Percentiles rank a stretch among this genome's conserved stretches.
Evolutionary conservation across 2,797 vertebrate genomes (phyloP).

Genomic region (Hemibagrus guttatus): DNA sequence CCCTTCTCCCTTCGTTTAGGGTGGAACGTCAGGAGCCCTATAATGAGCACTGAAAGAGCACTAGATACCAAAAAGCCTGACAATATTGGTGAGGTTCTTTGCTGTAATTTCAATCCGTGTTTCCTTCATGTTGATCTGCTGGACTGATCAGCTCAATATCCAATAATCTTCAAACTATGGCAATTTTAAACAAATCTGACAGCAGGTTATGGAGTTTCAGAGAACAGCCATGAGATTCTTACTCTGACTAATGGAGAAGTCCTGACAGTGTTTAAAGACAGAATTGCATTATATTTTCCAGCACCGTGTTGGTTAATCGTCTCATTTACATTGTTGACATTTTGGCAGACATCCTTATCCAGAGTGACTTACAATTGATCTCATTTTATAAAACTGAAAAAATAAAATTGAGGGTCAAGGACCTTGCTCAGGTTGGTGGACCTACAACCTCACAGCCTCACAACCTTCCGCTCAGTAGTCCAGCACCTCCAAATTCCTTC

Average conservation of each 20-base stretch:
- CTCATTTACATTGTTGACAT: background rate
- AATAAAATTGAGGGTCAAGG: too few relatives aligned
- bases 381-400: too few relatives aligned
- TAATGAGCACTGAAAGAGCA: too few relatives aligned
- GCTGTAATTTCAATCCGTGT: background rate
- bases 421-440: too few relatives aligned
- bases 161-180: background rate
- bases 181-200: background rate
- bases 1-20: too few relatives aligned
- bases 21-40: too few relatives aligned
- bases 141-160: background rate
- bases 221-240: background rate
- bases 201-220: background rate
- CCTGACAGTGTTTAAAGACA: background rate
- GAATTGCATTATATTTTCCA: background rate
- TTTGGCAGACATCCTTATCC: too few relatives aligned
- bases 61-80: too few relatives aligned
- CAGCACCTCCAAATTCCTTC: background rate
- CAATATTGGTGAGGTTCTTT: too few relatives aligned
- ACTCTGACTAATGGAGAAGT: background rate
- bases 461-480: too few relatives aligned
- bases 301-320: background rate
- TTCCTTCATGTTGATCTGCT: background rate
- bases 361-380: too few relatives aligned
- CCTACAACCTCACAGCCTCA: too few relatives aligned